Conservation (phyloP, 2,113 vertebrate genomes). For the Malurus elegans region DNA sequence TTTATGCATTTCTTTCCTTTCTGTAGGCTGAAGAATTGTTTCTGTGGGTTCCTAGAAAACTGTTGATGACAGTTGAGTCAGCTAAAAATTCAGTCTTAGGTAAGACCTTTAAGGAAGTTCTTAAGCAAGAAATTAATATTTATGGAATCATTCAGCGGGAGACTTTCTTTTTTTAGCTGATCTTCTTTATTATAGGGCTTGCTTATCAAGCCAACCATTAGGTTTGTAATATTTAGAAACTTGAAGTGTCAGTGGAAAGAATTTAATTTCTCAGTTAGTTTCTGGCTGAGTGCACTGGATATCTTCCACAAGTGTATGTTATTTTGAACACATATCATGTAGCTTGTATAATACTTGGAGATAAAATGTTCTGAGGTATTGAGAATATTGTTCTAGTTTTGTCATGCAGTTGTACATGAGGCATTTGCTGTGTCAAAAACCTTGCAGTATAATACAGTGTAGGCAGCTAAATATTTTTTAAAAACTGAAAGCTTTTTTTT, state of each 20-base stretch:
- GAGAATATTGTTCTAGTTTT: not conserved
- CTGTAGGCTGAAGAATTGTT: slow-evolving; percentile 94
- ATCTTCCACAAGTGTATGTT: not conserved
- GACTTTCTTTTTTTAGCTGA: not conserved
- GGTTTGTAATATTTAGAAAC: not conserved
- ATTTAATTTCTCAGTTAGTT: not conserved
- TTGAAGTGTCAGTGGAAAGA: not conserved
- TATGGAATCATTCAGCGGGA: not conserved
- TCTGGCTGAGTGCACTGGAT: not conserved
- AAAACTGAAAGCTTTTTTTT: not conserved
- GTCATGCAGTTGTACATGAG: not conserved
- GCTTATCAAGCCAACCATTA: not conserved
- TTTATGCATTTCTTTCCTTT: not conserved
- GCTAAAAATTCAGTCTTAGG: slow-evolving; percentile 93
- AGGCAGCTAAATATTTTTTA: not conserved
- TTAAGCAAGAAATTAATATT: not conserved
- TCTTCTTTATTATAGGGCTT: not conserved
- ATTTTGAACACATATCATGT: not conserved
- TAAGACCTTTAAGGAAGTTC: slow-evolving; percentile 72
- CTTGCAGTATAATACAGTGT: not conserved
- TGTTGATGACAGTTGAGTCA: slow-evolving; percentile 96
- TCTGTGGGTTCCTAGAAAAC: slow-evolving; percentile 95
- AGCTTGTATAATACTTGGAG: not conserved
- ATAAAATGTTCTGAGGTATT: not conserved
- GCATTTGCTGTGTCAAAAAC: not conserved